Evolutionary conservation across 2,113 vertebrate genomes (phyloP), one percentile per base, ranked within the genome.

Genomic region (Brienomyrus longianalis): DNA sequence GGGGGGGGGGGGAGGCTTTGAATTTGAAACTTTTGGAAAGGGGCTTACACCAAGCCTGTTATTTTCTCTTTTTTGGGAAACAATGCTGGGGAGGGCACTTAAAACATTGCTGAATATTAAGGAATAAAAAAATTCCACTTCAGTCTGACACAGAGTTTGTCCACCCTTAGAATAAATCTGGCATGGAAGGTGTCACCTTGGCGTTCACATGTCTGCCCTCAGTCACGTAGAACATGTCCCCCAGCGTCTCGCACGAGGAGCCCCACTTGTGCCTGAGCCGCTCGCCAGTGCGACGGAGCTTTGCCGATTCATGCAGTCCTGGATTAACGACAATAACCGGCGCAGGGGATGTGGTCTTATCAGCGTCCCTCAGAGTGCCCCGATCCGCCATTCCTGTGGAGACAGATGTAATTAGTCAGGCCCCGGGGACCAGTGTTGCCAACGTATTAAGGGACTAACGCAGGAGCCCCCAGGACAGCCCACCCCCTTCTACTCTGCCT

Each of bases 311-410:
- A 80, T 91, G 19, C 88, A 86, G 8, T 89, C 90, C 92, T 66
- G 91, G 77, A 59, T 94, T 94, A 94, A 91, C 88, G 89, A 92
- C 91, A 92, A 50, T 93, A 93, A 93, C 91, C 91, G 47, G 91
- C 86, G 56, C 43, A 89, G 92, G 91, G 92, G 92, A 91, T 90
- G 90, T 90, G 74, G 91, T 89, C 92, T 94, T 95, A 95, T 95
- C 94, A 90, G 88, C 70, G 86, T 92, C 91, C 93, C 90, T 92
- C 95, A 95, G 94, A 93, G 51, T 47, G 27, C 7, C 4, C 70
- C 70, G 17, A 21, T 7, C 15, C 7, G 4, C 35, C 45, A 35
- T 48, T 21, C 23, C 56, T 35, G 48, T 45, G 52, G 39, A 89
- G n/a, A 27, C 50, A 23, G 80, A 13, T 45, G 39, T 83, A 59